Evolutionary conservation across 2,888 invertebrate genomes (phyloP).

Genomic region (Anagyrus pseudococci): DNA sequence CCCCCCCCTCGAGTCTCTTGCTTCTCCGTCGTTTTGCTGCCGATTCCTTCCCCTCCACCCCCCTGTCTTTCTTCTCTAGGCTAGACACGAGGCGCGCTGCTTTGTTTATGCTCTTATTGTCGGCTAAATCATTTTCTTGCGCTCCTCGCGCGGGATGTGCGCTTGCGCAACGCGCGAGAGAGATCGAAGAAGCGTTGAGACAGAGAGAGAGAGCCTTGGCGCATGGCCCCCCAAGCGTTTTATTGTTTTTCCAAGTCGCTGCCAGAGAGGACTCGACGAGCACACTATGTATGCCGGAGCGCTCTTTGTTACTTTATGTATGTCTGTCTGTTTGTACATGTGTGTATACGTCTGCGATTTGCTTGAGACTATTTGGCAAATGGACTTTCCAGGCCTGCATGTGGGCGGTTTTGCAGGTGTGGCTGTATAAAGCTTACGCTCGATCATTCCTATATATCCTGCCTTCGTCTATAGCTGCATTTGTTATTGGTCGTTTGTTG

Average conservation of each 20-base stretch:
- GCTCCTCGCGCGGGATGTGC: neutral
- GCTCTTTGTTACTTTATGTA: neutral
- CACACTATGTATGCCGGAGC: neutral
- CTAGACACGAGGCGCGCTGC: too few species aligned
- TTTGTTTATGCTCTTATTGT: conserved; percentile 38
- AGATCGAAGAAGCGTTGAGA: conserved; percentile 22
- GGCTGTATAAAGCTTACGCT: too few species aligned
- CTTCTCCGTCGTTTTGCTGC: neutral
- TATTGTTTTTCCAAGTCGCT: conserved; percentile 20
- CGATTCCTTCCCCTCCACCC: too few species aligned
- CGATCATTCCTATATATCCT: too few species aligned
- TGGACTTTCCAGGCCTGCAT: too few species aligned
- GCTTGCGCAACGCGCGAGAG: neutral
- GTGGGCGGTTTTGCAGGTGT: too few species aligned
- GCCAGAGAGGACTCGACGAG: neutral
- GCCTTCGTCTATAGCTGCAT: too few species aligned
- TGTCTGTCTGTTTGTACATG: neutral
- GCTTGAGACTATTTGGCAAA: too few species aligned
- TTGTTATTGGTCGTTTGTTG: too few species aligned
- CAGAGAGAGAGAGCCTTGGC: too few species aligned
- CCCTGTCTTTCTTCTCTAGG: too few species aligned
- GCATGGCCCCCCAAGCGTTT: neutral
- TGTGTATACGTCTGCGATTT: too few species aligned
- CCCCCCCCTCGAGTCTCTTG: conserved; percentile 34
- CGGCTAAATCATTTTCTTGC: conserved; percentile 36